phyloP scores from a whole-genome alignment of 1,140 invertebrate genomes.

The Tachypleus tridentatus region DNA sequence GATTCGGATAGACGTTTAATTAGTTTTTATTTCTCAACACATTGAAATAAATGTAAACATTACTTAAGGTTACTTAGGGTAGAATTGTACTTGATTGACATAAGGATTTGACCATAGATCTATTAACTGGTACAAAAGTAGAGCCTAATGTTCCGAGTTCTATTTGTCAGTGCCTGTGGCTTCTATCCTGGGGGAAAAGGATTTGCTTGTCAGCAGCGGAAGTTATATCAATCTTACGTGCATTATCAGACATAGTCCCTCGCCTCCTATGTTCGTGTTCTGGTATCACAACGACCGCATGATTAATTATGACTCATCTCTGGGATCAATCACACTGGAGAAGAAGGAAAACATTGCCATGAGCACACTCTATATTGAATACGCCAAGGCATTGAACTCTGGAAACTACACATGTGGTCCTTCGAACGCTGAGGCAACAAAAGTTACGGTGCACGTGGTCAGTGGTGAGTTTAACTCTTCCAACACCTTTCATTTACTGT shows the following conservation, averaged over 20 bases:
- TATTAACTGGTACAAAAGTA: no score
- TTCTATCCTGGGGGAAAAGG: no score
- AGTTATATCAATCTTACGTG: constrained; percentile 81
- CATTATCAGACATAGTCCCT: constrained; percentile 64
- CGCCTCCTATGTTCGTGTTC: constrained; percentile 58
- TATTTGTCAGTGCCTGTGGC: constrained; percentile 48
- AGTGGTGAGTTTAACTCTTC: constrained; percentile 48
- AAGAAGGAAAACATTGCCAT: constrained; percentile 80
- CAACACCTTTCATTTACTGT: no score
- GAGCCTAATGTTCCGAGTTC: constrained; percentile 34
- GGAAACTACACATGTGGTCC: constrained; percentile 63
- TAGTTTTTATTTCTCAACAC: no score
- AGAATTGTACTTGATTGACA: no score
- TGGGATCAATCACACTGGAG: constrained; percentile 55
- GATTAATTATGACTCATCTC: constrained; percentile 52
- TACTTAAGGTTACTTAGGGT: no score
- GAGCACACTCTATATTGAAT: constrained; percentile 72
- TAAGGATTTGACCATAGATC: no score
- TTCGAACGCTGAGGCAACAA: constrained; percentile 67
- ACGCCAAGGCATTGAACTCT: constrained; percentile 60
- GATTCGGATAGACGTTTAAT: no score
- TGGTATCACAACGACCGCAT: constrained; percentile 70
- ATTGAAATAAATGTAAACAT: no score
- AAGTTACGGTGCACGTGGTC: constrained; percentile 65
- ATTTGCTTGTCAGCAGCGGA: constrained; percentile 38